These are phyloP conservation scores for Percopsis omiscomaycus DNA, from an alignment of 2,797 vertebrate genomes.

Conservation along the genomic window DNA sequence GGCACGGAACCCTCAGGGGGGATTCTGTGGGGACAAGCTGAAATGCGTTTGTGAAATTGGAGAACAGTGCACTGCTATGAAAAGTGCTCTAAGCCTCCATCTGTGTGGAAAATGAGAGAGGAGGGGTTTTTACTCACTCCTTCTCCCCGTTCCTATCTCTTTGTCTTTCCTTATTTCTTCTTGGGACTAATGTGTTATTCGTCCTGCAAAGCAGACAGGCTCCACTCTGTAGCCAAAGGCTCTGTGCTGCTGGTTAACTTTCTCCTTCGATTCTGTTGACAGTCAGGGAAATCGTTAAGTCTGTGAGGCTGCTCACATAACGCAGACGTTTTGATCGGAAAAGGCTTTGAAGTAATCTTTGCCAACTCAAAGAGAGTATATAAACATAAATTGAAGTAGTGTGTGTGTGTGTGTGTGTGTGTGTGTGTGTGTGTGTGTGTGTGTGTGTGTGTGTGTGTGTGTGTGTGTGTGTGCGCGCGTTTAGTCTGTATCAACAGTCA, in stretches of 20 bases:
- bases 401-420: constrained; percentile 2
- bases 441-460: constrained; percentile 5
- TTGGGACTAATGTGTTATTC: constrained; percentile 61
- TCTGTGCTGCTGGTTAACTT: constrained; percentile 30
- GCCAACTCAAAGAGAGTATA: constrained; percentile 9
- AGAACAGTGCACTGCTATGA: constrained; percentile 46
- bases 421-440: constrained; percentile 32
- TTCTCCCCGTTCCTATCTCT: constrained; percentile 4
- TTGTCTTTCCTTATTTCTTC: constrained; percentile 6
- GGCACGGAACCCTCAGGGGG: constrained; percentile 13
- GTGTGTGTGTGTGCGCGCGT: background rate
- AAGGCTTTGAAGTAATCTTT: constrained; percentile 18
- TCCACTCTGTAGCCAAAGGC: constrained; percentile 33
- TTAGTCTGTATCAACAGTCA: no score
- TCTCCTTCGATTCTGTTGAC: constrained; percentile 23
- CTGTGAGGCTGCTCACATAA: constrained; percentile 34
- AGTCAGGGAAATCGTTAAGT: constrained; percentile 43
- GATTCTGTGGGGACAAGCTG: constrained; percentile 33
- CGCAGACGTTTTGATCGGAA: constrained; percentile 12
- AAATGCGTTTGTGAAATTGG: constrained; percentile 51
- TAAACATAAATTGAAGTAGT: constrained; percentile 2
- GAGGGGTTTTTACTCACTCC: constrained; percentile 12
- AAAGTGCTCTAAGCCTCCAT: constrained; percentile 57
- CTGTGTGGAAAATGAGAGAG: constrained; percentile 62
- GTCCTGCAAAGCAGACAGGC: constrained; percentile 43